Evolutionary conservation across 1,140 invertebrate species (phyloP), one percentile per base, ranked within the genome.

Genomic region (Eumeta japonica): DNA sequence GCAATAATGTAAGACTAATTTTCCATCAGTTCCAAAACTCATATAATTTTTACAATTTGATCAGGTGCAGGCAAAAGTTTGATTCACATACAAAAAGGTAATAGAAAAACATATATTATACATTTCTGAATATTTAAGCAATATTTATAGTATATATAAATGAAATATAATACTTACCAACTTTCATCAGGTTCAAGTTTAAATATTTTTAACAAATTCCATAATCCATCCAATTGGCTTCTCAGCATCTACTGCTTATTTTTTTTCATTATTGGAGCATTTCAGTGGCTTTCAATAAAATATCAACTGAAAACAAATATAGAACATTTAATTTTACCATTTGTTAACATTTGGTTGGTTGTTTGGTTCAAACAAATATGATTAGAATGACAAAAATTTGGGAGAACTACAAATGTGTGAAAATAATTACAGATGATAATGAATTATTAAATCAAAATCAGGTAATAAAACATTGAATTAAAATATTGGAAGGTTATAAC

Each of bases 241-340:
- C 45, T 90, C 87, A 24, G 85, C 83, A 55, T 91, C 89, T 0
- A 98, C 92, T 3, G 87, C 80, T 92, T 93, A 98, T 73, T 92
- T 94, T 52, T 92, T 55, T 94, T 97, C 82, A 98, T 91, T 39
- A 98, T 97, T 0, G 96, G 96, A 10, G 94, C 93, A 83, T 96
- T 93, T 0, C 94, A 13, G 93, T 94, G 7, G 94, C 88, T 77
- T 95, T 96, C 7, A 98, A 68, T 11, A 96, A 65, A 45, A 98
- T 87, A 60, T 94, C 92, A 76, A 97, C 92, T 97, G 61, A 81
- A 79, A 51, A 48, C 46, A 37, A 27, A 35, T 36, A 7, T 20
- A 16, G n/a, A n/a, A n/a, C n/a, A n/a, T n/a, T n/a, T n/a, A n/a
- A n/a, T n/a, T n/a, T n/a, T n/a, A n/a, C n/a, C n/a, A n/a, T n/a